phyloP scores from a whole-genome alignment of 2,113 vertebrate species.

The Panthera leo region DNA sequence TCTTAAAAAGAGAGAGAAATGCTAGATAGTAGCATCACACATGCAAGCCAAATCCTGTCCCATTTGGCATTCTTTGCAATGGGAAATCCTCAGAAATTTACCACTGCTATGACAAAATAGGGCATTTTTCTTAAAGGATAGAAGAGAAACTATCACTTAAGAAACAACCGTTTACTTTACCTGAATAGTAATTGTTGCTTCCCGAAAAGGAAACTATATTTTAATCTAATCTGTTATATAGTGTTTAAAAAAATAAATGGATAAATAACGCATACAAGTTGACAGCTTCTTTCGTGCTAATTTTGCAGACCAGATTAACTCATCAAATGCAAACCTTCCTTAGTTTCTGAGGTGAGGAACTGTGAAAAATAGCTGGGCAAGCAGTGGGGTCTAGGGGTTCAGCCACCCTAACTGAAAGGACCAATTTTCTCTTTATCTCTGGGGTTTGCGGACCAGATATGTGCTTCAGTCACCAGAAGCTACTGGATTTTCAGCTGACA shows the following conservation, averaged over 20 bases:
- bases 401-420: neutral
- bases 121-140: neutral
- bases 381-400: too few species aligned
- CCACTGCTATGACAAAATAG: neutral
- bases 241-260: neutral
- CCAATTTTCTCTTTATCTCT: neutral
- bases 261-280: neutral
- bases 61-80: neutral
- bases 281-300: neutral
- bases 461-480: neutral
- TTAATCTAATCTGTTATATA: neutral
- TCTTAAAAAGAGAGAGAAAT: neutral
- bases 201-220: neutral
- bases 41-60: neutral
- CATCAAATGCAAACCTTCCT: neutral
- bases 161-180: neutral
- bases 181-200: neutral
- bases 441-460: neutral
- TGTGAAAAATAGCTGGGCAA: neutral
- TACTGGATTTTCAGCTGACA: neutral
- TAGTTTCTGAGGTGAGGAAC: neutral
- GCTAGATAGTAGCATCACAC: neutral
- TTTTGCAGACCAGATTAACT: neutral
- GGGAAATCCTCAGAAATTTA: conserved; percentile 5
- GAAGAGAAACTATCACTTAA: neutral